These are phyloP conservation scores for Flexamia atlantica DNA, from an alignment of 2,888 invertebrate species.

Conservation along the genomic window DNA sequence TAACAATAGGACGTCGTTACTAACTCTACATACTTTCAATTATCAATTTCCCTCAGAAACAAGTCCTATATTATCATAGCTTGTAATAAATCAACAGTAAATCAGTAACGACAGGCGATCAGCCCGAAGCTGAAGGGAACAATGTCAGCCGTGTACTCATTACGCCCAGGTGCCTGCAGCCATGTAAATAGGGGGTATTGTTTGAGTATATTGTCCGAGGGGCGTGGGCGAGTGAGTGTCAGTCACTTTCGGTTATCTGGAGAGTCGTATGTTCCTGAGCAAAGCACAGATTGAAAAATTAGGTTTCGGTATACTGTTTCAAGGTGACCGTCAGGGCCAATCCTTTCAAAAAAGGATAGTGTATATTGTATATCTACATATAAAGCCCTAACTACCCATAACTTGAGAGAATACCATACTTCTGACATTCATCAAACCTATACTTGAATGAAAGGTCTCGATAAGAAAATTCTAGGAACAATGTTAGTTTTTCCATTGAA, in stretches of 20 bases:
- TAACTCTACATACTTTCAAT: conserved; percentile 19
- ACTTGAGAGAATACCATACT: too few species aligned
- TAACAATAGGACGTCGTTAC: not conserved
- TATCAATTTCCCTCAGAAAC: not conserved
- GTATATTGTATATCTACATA: too few species aligned
- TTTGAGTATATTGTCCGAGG: not conserved
- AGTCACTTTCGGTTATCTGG: not conserved
- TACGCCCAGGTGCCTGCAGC: not conserved
- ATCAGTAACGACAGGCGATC: conserved; percentile 29
- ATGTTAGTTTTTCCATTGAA: too few species aligned
- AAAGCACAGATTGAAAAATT: too few species aligned
- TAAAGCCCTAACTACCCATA: too few species aligned
- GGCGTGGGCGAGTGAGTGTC: conserved; percentile 3
- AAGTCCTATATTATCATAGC: not conserved
- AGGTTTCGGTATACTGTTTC: too few species aligned
- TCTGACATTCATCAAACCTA: too few species aligned
- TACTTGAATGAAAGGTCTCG: too few species aligned
- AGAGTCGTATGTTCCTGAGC: too few species aligned
- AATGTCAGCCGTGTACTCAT: conserved; percentile 25
- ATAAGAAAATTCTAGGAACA: too few species aligned
- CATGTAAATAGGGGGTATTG: conserved; percentile 11
- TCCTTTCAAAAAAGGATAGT: too few species aligned
- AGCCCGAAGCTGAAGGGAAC: not conserved
- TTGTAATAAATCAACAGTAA: conserved; percentile 45
- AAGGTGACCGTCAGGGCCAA: too few species aligned